These are phyloP conservation scores for Ramphastos sulfuratus DNA, from an alignment of 2,113 vertebrate species.

Conservation along the genomic window DNA sequence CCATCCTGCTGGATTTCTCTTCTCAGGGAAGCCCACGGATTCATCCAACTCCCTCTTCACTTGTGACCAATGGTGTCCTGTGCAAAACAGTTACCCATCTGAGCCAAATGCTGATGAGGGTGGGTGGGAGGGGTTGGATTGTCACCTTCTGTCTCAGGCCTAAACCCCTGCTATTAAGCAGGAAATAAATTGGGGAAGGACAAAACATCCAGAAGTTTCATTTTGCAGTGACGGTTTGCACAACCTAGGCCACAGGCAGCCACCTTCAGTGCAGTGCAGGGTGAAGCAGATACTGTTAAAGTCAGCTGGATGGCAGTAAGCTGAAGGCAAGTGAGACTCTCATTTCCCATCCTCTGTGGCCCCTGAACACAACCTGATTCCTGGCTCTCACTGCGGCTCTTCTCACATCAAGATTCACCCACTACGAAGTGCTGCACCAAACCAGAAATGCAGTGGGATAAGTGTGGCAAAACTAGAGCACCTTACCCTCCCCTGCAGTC, in stretches of 20 bases:
- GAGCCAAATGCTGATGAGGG: neutral
- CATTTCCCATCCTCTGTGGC: neutral
- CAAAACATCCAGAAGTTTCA: neutral
- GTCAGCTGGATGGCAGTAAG: neutral
- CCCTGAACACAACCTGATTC: fast-evolving
- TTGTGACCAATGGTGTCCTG: neutral
- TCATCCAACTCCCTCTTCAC: fast-evolving
- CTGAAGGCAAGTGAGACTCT: neutral
- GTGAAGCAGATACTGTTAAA: neutral
- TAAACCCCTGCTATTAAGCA: neutral
- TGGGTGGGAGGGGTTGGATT: neutral
- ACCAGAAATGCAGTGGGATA: fast-evolving
- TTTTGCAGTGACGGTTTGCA: neutral
- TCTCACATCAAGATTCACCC: neutral
- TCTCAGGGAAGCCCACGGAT: neutral
- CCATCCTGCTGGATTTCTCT: neutral
- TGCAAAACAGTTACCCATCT: neutral
- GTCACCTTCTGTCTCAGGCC: neutral
- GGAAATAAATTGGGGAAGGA: neutral
- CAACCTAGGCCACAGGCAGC: neutral
- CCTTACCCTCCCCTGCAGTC: neutral
- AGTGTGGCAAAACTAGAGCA: fast-evolving
- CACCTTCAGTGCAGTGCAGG: fast-evolving
- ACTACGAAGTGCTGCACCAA: neutral
- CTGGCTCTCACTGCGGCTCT: fast-evolving